phyloP scores from a whole-genome alignment of 2,113 vertebrate genomes.

The Thinocorus orbignyianus region DNA sequence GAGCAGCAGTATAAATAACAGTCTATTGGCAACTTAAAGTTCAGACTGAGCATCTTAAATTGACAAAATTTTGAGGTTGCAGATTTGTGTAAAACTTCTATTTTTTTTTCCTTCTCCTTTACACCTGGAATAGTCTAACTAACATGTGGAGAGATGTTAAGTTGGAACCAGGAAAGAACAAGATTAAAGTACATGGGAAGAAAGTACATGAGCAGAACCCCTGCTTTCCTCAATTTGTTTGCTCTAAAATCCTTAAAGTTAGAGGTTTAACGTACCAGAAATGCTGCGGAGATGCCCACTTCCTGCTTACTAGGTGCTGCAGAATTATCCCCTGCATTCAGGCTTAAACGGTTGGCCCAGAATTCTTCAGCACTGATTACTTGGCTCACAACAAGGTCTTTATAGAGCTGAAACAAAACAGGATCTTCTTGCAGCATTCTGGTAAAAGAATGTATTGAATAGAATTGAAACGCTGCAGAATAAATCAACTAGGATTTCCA shows the following conservation, averaged over 20 bases:
- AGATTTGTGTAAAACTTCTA: background rate
- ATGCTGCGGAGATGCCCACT: constrained; percentile 97
- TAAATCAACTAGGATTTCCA: constrained; percentile 47
- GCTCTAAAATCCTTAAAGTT: background rate
- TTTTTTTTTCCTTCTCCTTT: background rate
- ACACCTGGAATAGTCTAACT: background rate
- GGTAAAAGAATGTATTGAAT: constrained; percentile 68
- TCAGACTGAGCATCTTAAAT: background rate
- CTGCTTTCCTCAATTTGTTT: background rate
- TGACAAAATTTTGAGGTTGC: background rate
- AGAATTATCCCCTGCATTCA: constrained; percentile 81
- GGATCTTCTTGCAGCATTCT: constrained; percentile 99
- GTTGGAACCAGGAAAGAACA: background rate
- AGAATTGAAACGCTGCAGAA: constrained; percentile 58
- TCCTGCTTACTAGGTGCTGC: constrained; percentile 86
- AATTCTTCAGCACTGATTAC: constrained; percentile 99
- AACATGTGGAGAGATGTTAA: background rate
- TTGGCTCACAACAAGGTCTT: constrained; percentile 97
- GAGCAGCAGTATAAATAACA: background rate
- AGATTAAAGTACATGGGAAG: background rate
- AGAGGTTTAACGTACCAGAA: constrained; percentile 84
- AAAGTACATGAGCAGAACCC: background rate
- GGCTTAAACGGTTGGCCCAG: constrained; percentile 93
- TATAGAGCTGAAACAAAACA: constrained; percentile 97
- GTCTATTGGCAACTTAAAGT: background rate